phyloP scores from a whole-genome alignment of 2,113 vertebrate species.

The Silurus asotus region DNA sequence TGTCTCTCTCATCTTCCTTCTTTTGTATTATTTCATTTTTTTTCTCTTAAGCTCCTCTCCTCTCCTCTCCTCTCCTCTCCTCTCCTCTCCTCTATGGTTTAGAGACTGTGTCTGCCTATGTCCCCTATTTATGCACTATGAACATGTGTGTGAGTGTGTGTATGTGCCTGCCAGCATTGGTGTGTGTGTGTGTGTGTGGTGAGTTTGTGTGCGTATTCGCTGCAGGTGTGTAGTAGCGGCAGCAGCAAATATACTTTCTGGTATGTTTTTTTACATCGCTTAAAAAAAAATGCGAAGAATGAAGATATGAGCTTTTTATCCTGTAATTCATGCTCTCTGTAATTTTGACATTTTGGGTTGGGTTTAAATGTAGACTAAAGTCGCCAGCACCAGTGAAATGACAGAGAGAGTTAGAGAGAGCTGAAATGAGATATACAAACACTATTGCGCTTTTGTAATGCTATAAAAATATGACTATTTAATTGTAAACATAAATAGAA shows the following conservation, averaged over 20 bases:
- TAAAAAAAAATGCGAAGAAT: conserved; percentile 22
- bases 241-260: conserved; percentile 9
- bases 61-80: background rate
- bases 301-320: conserved; percentile 28
- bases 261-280: conserved; percentile 28
- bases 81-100: background rate
- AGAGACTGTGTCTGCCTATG: background rate
- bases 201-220: background rate
- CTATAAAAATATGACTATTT: conserved; percentile 67
- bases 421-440: conserved; percentile 29
- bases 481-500: conserved; percentile 74
- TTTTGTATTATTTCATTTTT: conserved; percentile 8
- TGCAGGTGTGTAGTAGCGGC: conserved; percentile 11
- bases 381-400: conserved; percentile 33
- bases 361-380: conserved; percentile 49
- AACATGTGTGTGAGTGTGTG: background rate
- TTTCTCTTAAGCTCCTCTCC: background rate
- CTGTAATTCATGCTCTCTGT: conserved; percentile 52
- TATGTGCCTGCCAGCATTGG: background rate
- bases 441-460: conserved; percentile 57
- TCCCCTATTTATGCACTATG: background rate
- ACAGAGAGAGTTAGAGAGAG: conserved; percentile 8
- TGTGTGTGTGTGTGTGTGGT: conserved; percentile 30
- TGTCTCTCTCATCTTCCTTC: conserved; percentile 28
- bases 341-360: conserved; percentile 56